Evolutionary conservation across 2,888 invertebrate species (phyloP), one percentile per base, ranked within the genome.

Genomic region (Calliscelio sp.): DNA sequence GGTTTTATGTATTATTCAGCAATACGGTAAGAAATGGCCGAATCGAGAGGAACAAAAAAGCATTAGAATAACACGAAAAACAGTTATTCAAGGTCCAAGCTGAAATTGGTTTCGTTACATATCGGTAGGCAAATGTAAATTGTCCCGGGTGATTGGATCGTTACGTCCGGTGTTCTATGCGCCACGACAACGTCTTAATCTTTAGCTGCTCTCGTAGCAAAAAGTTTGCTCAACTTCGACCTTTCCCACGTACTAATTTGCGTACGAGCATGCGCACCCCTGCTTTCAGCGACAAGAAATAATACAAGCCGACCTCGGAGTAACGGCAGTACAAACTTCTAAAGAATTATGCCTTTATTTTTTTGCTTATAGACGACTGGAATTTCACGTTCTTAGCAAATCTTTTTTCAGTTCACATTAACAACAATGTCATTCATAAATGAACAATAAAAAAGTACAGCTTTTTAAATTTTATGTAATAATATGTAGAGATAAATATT

Each of bases 161-260:
- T 32, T 41, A 20, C 18, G 41, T 38, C 74, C 51, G 24, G 49
- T 53, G 61, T 24, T 18, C 14, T 8, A n/a, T 25, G 63, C 38
- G 38, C 18, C 25, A 8, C 20, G 24, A 65, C 66, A 38, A 71
- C 14, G 53, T 20, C 61, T 75, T 41, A 32, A 81, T 81, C 55
- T 51, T 38, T 32, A 18, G 2, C 18, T 22, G 18, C 6, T 22
- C 7, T n/a, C n/a, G 18, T 10, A 6, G 41, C 41, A 61, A 81
- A 77, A 83, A 66, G 32, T 22, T 8, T 6, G 7, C 59, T 75
- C 61, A 74, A 61, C 79, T 63, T 25, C 71, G 71, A 75, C 65
- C 55, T 80, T 84, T 84, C 84, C 71, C 84, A 84, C 80, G 80
- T 77, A 84, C 80, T 77, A 71, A 84, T 84, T 84, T 80, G 78